Conservation (phyloP, 2,888 invertebrate species). For the Drosophila siamana region DNA sequence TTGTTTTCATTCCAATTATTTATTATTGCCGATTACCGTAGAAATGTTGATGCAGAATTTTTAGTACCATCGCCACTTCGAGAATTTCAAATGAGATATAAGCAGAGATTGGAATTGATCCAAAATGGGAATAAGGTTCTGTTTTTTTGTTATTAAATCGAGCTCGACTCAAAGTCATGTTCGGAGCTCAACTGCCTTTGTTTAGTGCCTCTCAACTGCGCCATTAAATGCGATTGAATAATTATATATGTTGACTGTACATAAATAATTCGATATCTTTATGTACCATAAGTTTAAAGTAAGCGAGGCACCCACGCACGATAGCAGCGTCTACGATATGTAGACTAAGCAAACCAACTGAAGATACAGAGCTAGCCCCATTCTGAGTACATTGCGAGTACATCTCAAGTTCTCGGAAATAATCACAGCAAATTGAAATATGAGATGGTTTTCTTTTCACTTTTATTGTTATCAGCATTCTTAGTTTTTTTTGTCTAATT, state of each 20-base stretch:
- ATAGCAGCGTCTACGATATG: constrained; percentile 3
- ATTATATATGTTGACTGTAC: constrained; percentile 19
- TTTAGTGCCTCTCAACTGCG: constrained; percentile 59
- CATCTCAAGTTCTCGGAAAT: not conserved
- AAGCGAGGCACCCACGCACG: constrained; percentile 4
- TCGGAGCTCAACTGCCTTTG: constrained; percentile 46
- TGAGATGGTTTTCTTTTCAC: not conserved
- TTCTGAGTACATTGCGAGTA: constrained; percentile 11
- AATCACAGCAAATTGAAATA: not conserved
- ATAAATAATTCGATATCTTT: constrained; percentile 5
- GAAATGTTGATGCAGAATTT: not conserved
- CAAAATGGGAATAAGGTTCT: constrained; percentile 37
- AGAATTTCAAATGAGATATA: constrained; percentile 7
- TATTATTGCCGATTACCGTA: constrained; percentile 3
- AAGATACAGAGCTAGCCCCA: constrained; percentile 5
- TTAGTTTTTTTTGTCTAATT: no score
- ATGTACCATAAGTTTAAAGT: not conserved
- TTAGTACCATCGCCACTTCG: not conserved
- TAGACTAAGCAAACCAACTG: not conserved
- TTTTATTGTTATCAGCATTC: no score
- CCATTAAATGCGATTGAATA: constrained; percentile 41
- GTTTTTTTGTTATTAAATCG: not conserved
- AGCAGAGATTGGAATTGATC: constrained; percentile 32
- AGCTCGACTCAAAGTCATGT: constrained; percentile 3
- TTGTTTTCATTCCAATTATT: constrained; percentile 27